These are phyloP conservation scores for Salvelinus alpinus DNA, from an alignment of 2,113 vertebrate genomes.

Conservation along the genomic window DNA sequence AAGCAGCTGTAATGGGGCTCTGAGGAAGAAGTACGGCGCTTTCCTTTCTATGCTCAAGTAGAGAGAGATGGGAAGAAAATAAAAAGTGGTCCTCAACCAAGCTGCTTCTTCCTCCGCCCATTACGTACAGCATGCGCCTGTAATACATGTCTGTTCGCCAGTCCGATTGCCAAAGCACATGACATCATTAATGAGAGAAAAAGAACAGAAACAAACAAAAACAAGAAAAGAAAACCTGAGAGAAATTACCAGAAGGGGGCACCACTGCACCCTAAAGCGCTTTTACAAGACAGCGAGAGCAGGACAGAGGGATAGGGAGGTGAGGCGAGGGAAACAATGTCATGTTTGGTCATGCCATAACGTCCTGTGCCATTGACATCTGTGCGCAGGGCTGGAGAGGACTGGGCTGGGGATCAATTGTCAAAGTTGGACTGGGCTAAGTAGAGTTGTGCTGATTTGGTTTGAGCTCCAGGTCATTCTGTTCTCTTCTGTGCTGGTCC, in stretches of 20 bases:
- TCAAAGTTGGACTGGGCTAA: neutral
- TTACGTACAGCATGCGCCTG: too few species aligned
- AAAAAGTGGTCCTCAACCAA: too few species aligned
- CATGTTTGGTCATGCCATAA: neutral
- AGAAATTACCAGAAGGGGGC: constrained; percentile 67
- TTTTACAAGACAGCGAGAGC: constrained; percentile 13
- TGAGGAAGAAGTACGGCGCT: neutral
- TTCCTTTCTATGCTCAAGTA: neutral
- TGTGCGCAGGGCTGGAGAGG: neutral
- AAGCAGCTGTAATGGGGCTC: constrained; percentile 32
- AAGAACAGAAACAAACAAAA: constrained; percentile 7
- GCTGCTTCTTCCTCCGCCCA: too few species aligned
- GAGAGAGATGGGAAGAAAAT: neutral
- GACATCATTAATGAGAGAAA: constrained; percentile 14
- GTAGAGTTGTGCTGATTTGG: neutral
- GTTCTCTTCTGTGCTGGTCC: constrained; percentile 29
- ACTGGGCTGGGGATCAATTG: neutral
- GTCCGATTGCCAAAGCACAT: too few species aligned
- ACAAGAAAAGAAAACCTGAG: constrained; percentile 63
- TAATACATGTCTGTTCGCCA: too few species aligned
- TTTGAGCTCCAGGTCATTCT: constrained; percentile 28
- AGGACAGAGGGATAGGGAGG: constrained; percentile 16
- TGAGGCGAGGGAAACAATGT: constrained; percentile 7
- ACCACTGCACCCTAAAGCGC: constrained; percentile 49
- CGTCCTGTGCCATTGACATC: constrained; percentile 28